A percentile compares a stretch with the other conserved stretches of the same genome.
Evolutionary conservation across 2,113 vertebrate species (phyloP).

Genomic region (Lagenorhynchus albirostris): DNA sequence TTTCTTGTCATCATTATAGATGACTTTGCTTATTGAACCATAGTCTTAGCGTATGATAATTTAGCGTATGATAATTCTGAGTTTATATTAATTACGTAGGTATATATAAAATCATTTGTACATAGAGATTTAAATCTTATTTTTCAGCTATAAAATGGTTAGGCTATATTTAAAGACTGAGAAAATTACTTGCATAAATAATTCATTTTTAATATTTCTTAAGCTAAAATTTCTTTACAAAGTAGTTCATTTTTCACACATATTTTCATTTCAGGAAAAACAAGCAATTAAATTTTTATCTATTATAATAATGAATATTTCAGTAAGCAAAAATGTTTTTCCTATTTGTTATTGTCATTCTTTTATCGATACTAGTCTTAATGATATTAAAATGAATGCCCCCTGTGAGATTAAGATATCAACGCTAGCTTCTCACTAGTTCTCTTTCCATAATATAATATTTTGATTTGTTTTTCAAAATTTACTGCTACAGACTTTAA

Average conservation of each 20-base stretch:
- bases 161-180: background rate
- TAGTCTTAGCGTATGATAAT: background rate
- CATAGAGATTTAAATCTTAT: background rate
- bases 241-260: slow-evolving; percentile 22
- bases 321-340: background rate
- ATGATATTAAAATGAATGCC: background rate
- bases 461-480: slow-evolving; percentile 40
- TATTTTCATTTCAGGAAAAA: slow-evolving; percentile 34
- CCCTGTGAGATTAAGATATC: background rate
- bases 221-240: slow-evolving; percentile 28
- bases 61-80: background rate
- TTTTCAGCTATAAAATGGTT: slow-evolving; percentile 5
- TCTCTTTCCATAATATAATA: background rate
- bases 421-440: background rate
- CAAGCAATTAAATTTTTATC: slow-evolving; percentile 1
- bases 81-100: background rate
- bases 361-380: background rate
- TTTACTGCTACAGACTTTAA: background rate
- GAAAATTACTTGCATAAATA: slow-evolving; percentile 45
- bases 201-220: slow-evolving; percentile 23
- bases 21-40: background rate
- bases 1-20: background rate
- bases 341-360: background rate
- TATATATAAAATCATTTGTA: slow-evolving; percentile 2
- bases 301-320: slow-evolving; percentile 1